Evolutionary conservation across 1,140 invertebrate genomes (phyloP).

Genomic region (Lepidurus packardi): DNA sequence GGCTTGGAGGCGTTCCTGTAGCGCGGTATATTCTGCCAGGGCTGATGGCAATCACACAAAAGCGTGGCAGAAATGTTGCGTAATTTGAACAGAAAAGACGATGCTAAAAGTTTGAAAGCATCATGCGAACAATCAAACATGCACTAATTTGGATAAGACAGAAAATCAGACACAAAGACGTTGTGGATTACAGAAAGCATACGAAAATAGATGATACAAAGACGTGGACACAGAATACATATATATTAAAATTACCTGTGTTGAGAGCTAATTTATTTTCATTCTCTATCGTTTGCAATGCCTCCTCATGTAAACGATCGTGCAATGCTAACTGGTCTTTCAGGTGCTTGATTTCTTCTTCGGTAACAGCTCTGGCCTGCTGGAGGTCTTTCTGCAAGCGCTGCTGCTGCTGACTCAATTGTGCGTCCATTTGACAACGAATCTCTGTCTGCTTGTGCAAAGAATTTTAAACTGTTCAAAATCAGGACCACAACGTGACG

Average conservation of each 20-base stretch:
- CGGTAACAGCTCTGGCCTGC: not conserved
- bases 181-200: not conserved
- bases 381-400: not conserved
- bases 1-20: not conserved
- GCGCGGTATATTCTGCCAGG: conserved; percentile 8
- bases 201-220: not conserved
- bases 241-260: conserved; percentile 1
- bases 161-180: not conserved
- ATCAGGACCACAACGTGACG: no score
- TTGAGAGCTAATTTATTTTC: not conserved
- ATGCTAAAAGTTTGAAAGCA: not conserved
- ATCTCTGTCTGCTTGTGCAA: not conserved
- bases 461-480: not conserved
- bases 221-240: not conserved
- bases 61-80: not conserved
- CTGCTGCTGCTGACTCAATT: not conserved
- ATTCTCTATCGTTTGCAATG: not conserved
- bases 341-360: not conserved
- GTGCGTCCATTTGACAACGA: not conserved
- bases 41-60: not conserved
- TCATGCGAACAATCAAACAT: not conserved
- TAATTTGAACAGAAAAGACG: not conserved
- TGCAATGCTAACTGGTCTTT: conserved; percentile 3
- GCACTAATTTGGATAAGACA: not conserved
- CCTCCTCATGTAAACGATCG: not conserved